Evolutionary conservation across 2,888 invertebrate genomes (phyloP), one percentile per base, ranked within the genome.

Genomic region (Aphelenchoides bicaudatus): DNA sequence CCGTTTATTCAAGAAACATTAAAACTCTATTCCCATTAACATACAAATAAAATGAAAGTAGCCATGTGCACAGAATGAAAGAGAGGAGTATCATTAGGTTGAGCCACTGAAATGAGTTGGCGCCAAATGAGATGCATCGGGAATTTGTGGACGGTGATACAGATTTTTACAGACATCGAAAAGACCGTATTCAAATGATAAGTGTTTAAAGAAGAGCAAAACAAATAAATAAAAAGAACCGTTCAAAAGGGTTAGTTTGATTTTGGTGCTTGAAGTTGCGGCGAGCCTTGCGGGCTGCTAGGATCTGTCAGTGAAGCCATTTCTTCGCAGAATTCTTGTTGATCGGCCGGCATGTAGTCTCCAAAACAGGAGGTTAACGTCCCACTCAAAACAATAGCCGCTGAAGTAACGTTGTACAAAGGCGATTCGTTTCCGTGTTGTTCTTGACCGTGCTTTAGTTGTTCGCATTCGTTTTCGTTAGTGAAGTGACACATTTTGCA

Each of bases 401-500:
- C 59, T 13, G 47, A 19, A 16, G 46, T 61, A 27, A 59, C 43
- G 25, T 59, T 48, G 48, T 30, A 59, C 28, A 34, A 13, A n/a
- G 30, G 39, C 21, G 53, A 13, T 25, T 56, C 49, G 25, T 25
- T 19, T 23, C 55, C 19, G 51, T 59, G 59, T 39, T 21, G 19
- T 3, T 10, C 30, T 21, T 49, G 19, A 21, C 43, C 34, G 47
- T 61, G 61, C 1, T 27, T 25, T 16, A n/a, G 13, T 29, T 54
- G 38, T 13, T 16, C 56, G 10, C 30, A 19, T 29, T 60, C 56
- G 49, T 43, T 30, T 8, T 39, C 34, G 34, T 37, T 47, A 10
- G 48, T 62, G 31, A 54, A 50, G 27, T 61, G 59, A 48, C 61
- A 61, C 6, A 34, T 56, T 34, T 61, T 61, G 48, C 61, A 61